These are phyloP conservation scores for Phoxinus dragarum DNA, from an alignment of 2,797 vertebrate species.

Conservation along the genomic window DNA sequence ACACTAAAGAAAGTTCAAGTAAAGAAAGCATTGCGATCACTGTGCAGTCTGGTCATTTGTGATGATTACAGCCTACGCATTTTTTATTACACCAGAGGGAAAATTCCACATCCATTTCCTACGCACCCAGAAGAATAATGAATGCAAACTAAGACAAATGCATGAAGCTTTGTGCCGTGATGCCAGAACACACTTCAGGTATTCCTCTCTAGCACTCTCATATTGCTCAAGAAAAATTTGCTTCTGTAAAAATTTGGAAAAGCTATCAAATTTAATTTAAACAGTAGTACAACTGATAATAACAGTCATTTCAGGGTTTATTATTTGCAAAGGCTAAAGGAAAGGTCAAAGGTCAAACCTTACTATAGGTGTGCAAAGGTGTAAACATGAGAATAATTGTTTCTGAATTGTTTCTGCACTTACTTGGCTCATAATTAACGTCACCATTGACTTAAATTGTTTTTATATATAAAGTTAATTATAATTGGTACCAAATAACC, in stretches of 20 bases:
- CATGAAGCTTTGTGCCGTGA: constrained; percentile 25
- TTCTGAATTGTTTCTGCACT: no score
- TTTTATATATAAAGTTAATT: neutral
- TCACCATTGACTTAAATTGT: neutral
- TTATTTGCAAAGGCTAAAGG: neutral
- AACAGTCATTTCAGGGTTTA: neutral
- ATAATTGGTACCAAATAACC: neutral
- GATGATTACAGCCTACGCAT: constrained; percentile 35
- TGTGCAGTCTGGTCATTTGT: constrained; percentile 16
- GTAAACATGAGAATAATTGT: neutral
- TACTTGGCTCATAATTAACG: neutral
- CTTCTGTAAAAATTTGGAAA: neutral
- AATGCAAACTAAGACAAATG: constrained; percentile 47
- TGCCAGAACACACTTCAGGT: constrained; percentile 6
- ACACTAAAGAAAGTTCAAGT: constrained; percentile 13
- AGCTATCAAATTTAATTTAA: neutral
- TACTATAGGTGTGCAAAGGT: neutral
- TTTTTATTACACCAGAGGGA: constrained; percentile 41
- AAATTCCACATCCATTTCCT: constrained; percentile 29
- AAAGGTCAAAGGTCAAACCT: neutral
- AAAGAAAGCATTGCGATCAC: neutral
- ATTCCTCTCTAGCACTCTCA: neutral
- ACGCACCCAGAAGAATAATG: constrained; percentile 5
- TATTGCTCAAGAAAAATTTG: neutral
- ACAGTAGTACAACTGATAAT: neutral